A percentile compares a stretch with the other conserved stretches of the same genome.
Conservation (phyloP, 1,140 invertebrate genomes). For the Drosophila paulistorum region DNA sequence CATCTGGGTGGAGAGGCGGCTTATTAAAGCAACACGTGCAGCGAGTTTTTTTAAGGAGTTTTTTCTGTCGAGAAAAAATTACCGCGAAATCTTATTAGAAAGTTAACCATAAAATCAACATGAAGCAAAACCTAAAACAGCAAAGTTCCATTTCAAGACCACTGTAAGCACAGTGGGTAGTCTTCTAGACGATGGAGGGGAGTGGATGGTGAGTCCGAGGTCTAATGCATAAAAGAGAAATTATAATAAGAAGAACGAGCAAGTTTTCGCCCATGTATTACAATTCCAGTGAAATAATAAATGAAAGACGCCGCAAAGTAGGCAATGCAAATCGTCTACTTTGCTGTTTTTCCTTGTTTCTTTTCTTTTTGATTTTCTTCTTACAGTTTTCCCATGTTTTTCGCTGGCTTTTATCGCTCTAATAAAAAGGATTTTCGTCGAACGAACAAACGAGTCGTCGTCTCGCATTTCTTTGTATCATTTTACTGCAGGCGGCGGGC, state of each 20-base stretch:
- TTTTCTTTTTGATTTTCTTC: constrained; percentile 9
- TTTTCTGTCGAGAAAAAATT: constrained; percentile 29
- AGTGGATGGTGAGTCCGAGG: constrained; percentile 1
- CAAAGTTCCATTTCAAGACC: constrained; percentile 64
- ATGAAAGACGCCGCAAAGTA: constrained; percentile 74
- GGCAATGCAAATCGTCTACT: constrained; percentile 69
- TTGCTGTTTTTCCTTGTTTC: constrained; percentile 37
- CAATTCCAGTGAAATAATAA: constrained; percentile 45
- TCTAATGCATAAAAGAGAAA: constrained; percentile 69
- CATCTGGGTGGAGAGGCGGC: neutral
- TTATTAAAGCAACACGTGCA: constrained; percentile 73
- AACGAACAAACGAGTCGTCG: constrained; percentile 42
- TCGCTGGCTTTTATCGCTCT: constrained; percentile 68
- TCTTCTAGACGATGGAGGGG: constrained; percentile 13
- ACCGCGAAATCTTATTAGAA: constrained; percentile 74
- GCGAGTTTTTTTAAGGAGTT: constrained; percentile 28
- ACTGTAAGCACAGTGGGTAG: constrained; percentile 71
- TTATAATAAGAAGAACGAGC: constrained; percentile 68
- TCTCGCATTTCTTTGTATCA: constrained; percentile 77
- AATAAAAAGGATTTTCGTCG: constrained; percentile 80
- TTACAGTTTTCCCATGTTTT: constrained; percentile 40
- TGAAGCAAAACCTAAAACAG: constrained; percentile 45
- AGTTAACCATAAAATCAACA: constrained; percentile 55
- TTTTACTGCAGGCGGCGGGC: constrained; percentile 55
- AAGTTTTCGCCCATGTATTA: constrained; percentile 45